A percentile compares a stretch with the other conserved stretches of the same genome.
phyloP scores from a whole-genome alignment of 2,113 vertebrate species.

The Trematocara zebra region DNA sequence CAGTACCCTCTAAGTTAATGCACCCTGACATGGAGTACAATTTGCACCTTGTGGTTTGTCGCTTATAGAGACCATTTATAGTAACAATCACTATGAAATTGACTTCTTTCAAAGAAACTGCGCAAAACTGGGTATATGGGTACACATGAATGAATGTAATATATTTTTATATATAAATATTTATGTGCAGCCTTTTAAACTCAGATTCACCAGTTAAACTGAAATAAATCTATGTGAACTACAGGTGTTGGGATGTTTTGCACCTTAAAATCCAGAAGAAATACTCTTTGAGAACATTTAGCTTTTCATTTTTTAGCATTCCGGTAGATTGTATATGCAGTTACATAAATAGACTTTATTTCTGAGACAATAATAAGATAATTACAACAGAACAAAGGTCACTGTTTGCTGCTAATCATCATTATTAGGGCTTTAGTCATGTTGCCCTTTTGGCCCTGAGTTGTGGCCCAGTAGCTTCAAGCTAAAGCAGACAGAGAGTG shows the following conservation, averaged over 20 bases:
- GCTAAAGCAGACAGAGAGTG: background rate
- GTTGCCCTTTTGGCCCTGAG: background rate
- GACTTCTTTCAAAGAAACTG: background rate
- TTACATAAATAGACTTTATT: background rate
- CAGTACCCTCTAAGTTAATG: background rate
- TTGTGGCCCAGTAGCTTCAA: background rate
- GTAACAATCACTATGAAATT: background rate
- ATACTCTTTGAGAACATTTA: background rate
- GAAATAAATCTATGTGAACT: background rate
- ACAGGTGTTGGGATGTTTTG: background rate
- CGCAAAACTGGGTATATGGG: background rate
- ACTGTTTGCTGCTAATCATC: background rate
- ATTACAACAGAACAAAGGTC: background rate
- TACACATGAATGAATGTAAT: background rate
- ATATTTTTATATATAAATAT: background rate
- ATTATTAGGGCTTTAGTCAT: background rate
- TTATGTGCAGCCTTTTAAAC: background rate
- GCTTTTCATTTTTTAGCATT: background rate
- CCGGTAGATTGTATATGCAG: background rate
- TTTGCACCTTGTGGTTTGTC: background rate
- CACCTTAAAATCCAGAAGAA: background rate
- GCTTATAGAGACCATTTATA: background rate
- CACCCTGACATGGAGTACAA: background rate
- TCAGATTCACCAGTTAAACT: background rate
- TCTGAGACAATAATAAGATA: background rate